Percentiles rank a stretch among this genome's conserved stretches.
Evolutionary conservation across 2,113 vertebrate genomes (phyloP).

Genomic region (Acrocephalus kingi): DNA sequence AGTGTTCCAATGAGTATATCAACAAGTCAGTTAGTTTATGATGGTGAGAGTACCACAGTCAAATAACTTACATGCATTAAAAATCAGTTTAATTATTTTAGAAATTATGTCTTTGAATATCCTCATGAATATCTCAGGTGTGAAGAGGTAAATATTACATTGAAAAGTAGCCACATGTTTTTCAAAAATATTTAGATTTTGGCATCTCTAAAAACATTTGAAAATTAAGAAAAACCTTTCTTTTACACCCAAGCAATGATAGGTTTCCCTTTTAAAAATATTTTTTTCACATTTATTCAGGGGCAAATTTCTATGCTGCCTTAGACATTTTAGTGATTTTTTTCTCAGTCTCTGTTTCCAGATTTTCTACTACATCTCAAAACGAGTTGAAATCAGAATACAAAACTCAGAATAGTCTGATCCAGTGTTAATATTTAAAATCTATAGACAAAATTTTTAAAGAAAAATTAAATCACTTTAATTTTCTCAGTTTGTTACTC

Average conservation of each 20-base stretch:
- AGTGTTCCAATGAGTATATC: not conserved
- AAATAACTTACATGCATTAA: not conserved
- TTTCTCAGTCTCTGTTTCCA: not conserved
- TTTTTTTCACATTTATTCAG: not conserved
- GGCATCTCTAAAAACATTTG: not conserved
- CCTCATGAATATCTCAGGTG: not conserved
- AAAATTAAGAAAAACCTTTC: not conserved
- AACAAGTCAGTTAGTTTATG: not conserved
- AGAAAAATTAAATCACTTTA: not conserved
- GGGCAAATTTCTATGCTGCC: rapidly evolving
- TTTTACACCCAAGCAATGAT: not conserved
- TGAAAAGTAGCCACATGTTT: not conserved
- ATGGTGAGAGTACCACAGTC: not conserved
- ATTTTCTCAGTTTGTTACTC: not conserved
- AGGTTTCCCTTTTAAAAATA: not conserved
- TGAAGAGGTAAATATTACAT: not conserved
- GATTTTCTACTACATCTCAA: not conserved
- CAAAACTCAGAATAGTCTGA: not conserved
- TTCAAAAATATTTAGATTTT: not conserved
- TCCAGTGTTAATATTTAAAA: not conserved
- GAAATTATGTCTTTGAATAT: not conserved
- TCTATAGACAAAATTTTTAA: not conserved
- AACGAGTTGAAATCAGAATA: not conserved
- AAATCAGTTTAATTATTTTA: not conserved
- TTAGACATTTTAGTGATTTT: not conserved